phyloP scores from a whole-genome alignment of 2,113 vertebrate species.

The Reinhardtius hippoglossoides region DNA sequence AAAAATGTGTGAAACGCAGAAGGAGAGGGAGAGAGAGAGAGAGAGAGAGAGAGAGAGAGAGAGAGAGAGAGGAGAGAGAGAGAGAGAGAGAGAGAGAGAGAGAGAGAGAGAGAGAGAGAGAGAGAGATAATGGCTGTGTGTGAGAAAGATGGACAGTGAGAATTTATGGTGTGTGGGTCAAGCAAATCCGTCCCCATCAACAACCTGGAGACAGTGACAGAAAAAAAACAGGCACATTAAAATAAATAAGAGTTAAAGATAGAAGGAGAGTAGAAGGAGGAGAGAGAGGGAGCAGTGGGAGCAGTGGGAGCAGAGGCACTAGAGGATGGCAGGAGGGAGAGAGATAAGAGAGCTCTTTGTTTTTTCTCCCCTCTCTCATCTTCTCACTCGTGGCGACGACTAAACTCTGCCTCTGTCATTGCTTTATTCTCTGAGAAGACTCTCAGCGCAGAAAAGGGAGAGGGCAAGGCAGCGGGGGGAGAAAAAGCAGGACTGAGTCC shows the following conservation, averaged over 20 bases:
- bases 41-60: conserved; percentile 8
- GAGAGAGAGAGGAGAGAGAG: background rate
- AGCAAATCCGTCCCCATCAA: background rate
- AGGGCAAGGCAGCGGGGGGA: background rate
- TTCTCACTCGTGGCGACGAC: conserved; percentile 12
- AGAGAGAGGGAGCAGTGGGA: too few relatives aligned
- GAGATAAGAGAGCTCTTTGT: conserved; percentile 26
- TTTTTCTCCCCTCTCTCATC: background rate
- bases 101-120: background rate
- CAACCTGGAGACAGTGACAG: conserved; percentile 2
- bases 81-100: background rate
- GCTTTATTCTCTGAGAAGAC: conserved; percentile 13
- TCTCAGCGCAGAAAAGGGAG: background rate
- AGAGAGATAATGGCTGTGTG: background rate
- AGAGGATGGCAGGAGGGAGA: background rate
- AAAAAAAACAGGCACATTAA: conserved; percentile 1
- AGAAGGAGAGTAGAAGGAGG: background rate
- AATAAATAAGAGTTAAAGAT: background rate
- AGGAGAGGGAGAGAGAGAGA: background rate
- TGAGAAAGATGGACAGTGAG: conserved; percentile 3
- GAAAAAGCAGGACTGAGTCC: background rate
- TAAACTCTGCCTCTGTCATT: conserved; percentile 17
- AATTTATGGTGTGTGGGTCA: conserved; percentile 23
- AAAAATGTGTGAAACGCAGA: background rate
- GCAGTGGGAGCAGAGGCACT: background rate